These are phyloP conservation scores for Oreochromis niloticus DNA, from an alignment of 2,113 vertebrate species.

Conservation along the genomic window DNA sequence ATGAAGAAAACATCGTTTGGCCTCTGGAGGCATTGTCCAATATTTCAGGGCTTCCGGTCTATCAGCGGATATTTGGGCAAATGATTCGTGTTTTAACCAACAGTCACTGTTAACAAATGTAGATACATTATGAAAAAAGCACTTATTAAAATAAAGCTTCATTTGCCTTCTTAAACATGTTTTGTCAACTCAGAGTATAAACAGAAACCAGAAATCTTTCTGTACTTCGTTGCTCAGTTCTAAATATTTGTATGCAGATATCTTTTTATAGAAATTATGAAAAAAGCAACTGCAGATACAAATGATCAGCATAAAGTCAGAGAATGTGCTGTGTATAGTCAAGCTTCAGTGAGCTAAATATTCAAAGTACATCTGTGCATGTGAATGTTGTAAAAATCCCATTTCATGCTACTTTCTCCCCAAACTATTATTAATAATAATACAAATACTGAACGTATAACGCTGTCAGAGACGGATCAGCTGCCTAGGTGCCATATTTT, in stretches of 20 bases:
- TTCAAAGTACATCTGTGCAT: not conserved
- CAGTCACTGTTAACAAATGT: not conserved
- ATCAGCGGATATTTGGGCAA: not conserved
- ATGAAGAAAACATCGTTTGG: not conserved
- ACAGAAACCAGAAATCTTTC: not conserved
- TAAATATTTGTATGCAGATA: fast-evolving
- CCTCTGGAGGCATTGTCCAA: not conserved
- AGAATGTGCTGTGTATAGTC: not conserved
- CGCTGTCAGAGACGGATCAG: not conserved
- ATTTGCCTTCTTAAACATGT: not conserved
- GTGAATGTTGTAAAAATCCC: not conserved
- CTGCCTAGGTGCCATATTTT: not conserved
- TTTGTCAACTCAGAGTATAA: not conserved
- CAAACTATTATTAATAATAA: not conserved
- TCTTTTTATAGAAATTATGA: not conserved
- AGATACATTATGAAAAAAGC: not conserved
- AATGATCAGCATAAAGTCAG: not conserved
- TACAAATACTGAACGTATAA: not conserved
- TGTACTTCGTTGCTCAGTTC: not conserved
- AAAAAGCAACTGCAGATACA: not conserved
- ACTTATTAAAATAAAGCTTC: not conserved
- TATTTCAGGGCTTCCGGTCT: not conserved
- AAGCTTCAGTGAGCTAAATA: not conserved
- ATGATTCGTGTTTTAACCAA: not conserved
- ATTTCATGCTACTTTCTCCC: not conserved